Base-by-base conservation (phyloP, 2,888 invertebrate genomes). In the Hetaerina titia region DNA sequence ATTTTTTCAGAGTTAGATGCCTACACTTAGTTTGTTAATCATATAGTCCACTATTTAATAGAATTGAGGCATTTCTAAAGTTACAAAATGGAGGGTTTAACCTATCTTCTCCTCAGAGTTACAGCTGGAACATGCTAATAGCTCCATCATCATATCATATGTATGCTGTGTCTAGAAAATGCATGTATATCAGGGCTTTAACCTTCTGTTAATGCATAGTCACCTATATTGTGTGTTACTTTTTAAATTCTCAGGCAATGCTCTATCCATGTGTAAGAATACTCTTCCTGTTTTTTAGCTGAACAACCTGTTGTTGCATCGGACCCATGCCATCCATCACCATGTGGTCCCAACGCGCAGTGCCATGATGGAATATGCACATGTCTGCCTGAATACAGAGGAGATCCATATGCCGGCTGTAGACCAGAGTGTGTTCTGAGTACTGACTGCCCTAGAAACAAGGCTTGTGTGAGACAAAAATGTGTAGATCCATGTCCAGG, bases 251-350 rank as follows among this genome's bases (percentile, higher is more conserved):
- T 4, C 31, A 6, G 9, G n/a, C 45, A 19, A 56, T 45, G 45
- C 45, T 45, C 45, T 45, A 45, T 45, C 45, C 45, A 45, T 45
- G 17, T 58, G 25, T 5, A 58, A 63, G 45, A 17, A 1, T 6
- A 69, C 31, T 7, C 45, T 13, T 25, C 56, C 17, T 58, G 8
- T 87, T 57, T 87, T 60, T 88, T 13, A 31, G 9, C 58, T 31
- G 25, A 60, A 58, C n/a, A 74, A 58, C 92, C 92, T n/a, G 69
- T 92, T 17, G 19, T 92, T n/a, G 92, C 45, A 6, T 56, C 69
- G 57, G 97, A 98, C 96, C 98, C 98, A n/a, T 98, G 98, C 96
- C 97, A 97, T 96, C 98, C 98, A 95, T 98, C 98, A 45, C 98
- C 98, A 31, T 98, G 98, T 96, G 98, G 98, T 45, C 96, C 97